Conservation (phyloP, 53 echinoderm and acorn worm species). For the Arbacia lixula region DNA sequence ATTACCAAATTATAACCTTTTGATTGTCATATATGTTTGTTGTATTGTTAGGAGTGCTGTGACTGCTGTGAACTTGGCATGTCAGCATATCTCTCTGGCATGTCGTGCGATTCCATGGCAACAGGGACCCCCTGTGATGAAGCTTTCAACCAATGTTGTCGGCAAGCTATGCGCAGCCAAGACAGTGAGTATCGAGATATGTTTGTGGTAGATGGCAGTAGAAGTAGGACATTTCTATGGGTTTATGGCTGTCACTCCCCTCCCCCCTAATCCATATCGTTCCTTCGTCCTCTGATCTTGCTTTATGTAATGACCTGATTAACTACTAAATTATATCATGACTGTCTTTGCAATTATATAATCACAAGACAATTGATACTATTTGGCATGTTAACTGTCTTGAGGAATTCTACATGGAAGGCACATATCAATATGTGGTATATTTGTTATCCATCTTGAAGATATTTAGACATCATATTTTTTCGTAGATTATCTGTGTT, state of each 20-base stretch:
- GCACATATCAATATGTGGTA: too few species aligned
- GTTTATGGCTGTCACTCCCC: not conserved
- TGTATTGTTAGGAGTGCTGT: constrained; percentile 52
- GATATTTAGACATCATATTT: too few species aligned
- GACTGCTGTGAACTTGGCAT: constrained; percentile 94
- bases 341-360: too few species aligned
- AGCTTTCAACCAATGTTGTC: constrained; percentile 74
- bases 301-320: too few species aligned
- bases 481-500: too few species aligned
- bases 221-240: not conserved
- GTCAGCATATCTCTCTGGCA: constrained; percentile 63
- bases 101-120: constrained; percentile 69
- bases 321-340: too few species aligned
- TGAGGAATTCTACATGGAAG: too few species aligned
- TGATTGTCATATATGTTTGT: not conserved
- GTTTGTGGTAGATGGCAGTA: not conserved
- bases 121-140: constrained; percentile 78
- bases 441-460: too few species aligned
- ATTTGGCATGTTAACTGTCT: too few species aligned
- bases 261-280: not conserved
- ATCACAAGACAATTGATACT: too few species aligned
- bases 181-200: constrained; percentile 65
- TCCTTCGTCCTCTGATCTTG: constrained; percentile 11
- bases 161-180: constrained; percentile 17
- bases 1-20: too few species aligned